Evolutionary conservation across 2,113 vertebrate genomes (phyloP), one percentile per base, ranked within the genome.

Genomic region (Atrichornis clamosus): DNA sequence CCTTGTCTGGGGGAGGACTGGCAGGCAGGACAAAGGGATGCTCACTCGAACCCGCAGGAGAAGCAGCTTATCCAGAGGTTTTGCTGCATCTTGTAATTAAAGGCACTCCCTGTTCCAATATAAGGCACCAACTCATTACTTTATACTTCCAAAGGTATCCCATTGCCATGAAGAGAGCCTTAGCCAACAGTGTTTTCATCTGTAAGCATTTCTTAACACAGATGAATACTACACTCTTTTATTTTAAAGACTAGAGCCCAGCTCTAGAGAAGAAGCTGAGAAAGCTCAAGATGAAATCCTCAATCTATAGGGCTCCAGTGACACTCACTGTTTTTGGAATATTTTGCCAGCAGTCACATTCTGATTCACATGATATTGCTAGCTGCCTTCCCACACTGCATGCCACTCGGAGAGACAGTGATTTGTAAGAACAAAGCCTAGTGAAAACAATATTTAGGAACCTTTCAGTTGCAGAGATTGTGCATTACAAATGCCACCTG

Each of bases 141-240:
- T 82, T 13, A 3, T 56, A 53, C 37, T 35, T 37, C 53, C 39
- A 80, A 11, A 69, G 23, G 41, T 30, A 19, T 11, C n/a, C 23
- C 44, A 39, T 53, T 67, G 73, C 60, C 68, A 37, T 30, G 60
- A 86, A 56, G 55, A 37, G 50, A 90, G 65, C 39, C 67, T 53
- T 19, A 22, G 55, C 16, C 52, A 17, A 33, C 24, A 21, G 2
- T 27, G 39, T 10, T 59, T 55, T 28, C 33, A 67, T 46, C 32
- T 70, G 47, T 50, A 70, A 80, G 21, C 8, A 62, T 37, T 41
- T 59, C 39, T 41, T 60, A 18, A 11, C 8, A 68, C 18, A 35
- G 22, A 65, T 0, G 2, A 72, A 17, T 23, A 41, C 23, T 28
- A 30, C 28, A 35, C 6, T 7, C 2, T 13, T 28, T 6, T 11